Base-by-base conservation (phyloP, 37 sponge, comb jelly and placozoan species). In the Halichondria panicea region DNA sequence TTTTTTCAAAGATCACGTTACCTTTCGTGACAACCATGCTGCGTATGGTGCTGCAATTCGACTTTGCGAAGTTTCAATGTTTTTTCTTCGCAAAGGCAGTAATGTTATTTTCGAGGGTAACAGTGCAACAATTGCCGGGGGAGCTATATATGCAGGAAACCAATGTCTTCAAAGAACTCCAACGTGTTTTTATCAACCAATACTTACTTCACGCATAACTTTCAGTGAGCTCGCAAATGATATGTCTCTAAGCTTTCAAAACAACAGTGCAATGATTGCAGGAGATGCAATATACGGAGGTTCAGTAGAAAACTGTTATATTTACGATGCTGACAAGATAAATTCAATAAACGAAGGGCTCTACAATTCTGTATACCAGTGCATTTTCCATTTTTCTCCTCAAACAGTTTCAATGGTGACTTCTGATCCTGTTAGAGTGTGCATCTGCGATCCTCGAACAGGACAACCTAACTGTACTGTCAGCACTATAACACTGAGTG, bases 261-360 rank as follows among this genome's bases (percentile, higher is more conserved):
- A 70, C 54, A 70, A 70, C 53, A 70, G 32, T 19, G 71, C 71
- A 12, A 50, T 19, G 12, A 9, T 30, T 4, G 53, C 71, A 31
- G 71, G 71, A 52, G 19, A 19, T 70, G 71, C 36, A 21, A 21
- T 70, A 25, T 70, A 70, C 32, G 71, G 71, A 33, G 71, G 71
- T 28, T 13, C 71, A 1, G 53, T 70, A 25, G 71, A 70, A 4
- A 33, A 34, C 54, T 70, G 71, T 35, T 52, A 30, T 35, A 70
- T 35, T 1, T 66, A 28, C 41, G 43, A 38, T 22, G 21, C 38
- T 15, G 38, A 42, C 44, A 63, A 34, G 31, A 33, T 9, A 4
- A 30, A 63, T 34, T 2, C 22, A 44, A 7, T 4, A 22, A 22
- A 21, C n/a, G n/a, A n/a, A 1, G 19, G 31, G 2, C 4, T 31